Evolutionary conservation across 2,113 vertebrate species (phyloP).

Genomic region (Zootoca vivipara): DNA sequence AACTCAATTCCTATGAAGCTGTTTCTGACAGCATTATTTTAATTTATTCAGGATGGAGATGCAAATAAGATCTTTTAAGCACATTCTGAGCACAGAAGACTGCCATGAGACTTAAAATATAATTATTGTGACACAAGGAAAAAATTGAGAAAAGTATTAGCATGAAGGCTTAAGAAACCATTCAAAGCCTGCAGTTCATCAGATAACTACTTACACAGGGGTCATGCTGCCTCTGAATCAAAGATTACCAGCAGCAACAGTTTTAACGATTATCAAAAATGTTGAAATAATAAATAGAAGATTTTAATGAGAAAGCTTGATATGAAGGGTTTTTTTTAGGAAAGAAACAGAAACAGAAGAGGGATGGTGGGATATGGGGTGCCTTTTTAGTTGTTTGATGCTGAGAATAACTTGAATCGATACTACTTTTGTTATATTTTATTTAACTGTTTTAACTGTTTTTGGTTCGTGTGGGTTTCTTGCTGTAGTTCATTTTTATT

Average conservation of each 20-base stretch:
- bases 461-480: too few species aligned
- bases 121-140: slow-evolving; percentile 51
- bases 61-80: slow-evolving; percentile 68
- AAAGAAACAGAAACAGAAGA: background rate
- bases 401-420: background rate
- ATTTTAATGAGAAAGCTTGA: slow-evolving; percentile 7
- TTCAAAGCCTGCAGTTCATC: slow-evolving; percentile 38
- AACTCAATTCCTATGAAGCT: slow-evolving; percentile 50
- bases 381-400: background rate
- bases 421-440: background rate
- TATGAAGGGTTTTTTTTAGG: background rate
- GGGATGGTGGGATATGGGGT: background rate
- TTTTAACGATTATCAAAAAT: slow-evolving; percentile 54
- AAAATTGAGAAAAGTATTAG: slow-evolving; percentile 50
- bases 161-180: slow-evolving; percentile 28
- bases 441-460: too few species aligned
- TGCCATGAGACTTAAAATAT: slow-evolving; percentile 55
- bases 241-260: slow-evolving; percentile 22
- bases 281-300: slow-evolving; percentile 35
- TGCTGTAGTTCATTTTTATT: too few species aligned
- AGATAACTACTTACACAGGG: slow-evolving; percentile 19
- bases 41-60: slow-evolving; percentile 69
- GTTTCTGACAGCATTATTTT: slow-evolving; percentile 67
- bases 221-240: slow-evolving; percentile 14
- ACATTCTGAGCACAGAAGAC: slow-evolving; percentile 51